A percentile compares a stretch with the other conserved stretches of the same genome.
phyloP scores from a whole-genome alignment of 2,797 vertebrate species.

The Eulemur coronatus region DNA sequence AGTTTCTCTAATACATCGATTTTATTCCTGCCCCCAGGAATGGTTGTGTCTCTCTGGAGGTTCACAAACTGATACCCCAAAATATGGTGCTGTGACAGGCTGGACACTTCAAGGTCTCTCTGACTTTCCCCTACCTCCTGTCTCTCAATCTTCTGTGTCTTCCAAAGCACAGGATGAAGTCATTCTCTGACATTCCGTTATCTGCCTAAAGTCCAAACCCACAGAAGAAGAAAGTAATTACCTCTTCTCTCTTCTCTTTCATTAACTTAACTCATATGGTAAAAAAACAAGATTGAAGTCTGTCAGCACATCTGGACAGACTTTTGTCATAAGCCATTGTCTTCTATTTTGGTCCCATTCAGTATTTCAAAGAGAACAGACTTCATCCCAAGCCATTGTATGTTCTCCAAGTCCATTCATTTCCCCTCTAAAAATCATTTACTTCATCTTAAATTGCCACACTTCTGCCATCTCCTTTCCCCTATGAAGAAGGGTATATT shows the following conservation, averaged over 20 bases:
- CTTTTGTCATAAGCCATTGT: neutral
- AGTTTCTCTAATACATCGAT: neutral
- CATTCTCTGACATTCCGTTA: neutral
- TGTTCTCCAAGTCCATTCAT: neutral
- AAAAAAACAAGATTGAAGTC: neutral
- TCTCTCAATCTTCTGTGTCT: neutral
- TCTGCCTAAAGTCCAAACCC: neutral
- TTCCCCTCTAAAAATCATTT: neutral
- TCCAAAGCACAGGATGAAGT: neutral
- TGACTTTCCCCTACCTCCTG: neutral
- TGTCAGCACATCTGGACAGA: neutral
- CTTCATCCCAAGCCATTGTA: neutral
- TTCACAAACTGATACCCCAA: neutral
- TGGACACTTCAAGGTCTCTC: neutral
- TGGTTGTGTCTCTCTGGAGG: neutral
- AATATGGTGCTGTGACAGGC: neutral
- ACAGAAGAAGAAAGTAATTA: neutral
- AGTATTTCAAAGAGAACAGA: neutral
- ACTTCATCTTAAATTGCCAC: neutral
- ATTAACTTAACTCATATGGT: neutral
- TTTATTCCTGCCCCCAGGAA: neutral
- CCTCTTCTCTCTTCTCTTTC: neutral
- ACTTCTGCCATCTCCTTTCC: neutral
- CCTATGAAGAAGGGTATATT: neutral
- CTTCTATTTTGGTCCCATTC: neutral